phyloP scores from a whole-genome alignment of 2,113 vertebrate species.

The Dipodomys merriami region DNA sequence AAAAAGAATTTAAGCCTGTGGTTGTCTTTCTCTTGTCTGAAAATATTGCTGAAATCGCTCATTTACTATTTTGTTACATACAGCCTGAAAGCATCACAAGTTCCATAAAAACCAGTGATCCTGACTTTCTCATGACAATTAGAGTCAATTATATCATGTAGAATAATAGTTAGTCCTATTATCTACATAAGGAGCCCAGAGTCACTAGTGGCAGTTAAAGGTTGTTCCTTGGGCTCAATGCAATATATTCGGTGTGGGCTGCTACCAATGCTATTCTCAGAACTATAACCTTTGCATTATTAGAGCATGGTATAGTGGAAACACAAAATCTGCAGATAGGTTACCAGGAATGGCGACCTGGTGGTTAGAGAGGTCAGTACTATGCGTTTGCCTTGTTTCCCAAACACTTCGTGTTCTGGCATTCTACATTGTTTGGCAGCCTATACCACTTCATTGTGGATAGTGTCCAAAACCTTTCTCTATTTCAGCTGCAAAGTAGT shows the following conservation, averaged over 20 bases:
- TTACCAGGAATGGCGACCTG: not conserved
- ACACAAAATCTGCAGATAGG: not conserved
- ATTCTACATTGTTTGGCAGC: not conserved
- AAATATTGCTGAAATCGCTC: not conserved
- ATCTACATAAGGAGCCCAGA: not conserved
- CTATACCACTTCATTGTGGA: not conserved
- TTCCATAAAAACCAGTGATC: not conserved
- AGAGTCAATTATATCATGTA: not conserved
- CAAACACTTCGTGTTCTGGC: too few relatives aligned
- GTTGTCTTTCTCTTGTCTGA: not conserved
- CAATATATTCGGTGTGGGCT: not conserved
- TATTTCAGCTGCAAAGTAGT: not conserved
- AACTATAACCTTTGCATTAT: not conserved
- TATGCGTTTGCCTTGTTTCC: not conserved
- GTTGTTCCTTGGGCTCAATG: not conserved
- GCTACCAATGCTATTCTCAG: not conserved
- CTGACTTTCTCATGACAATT: not conserved
- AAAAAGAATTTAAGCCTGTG: too few relatives aligned
- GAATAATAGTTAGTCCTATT: not conserved
- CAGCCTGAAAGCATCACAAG: not conserved
- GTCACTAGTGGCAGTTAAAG: not conserved
- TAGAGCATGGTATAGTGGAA: not conserved
- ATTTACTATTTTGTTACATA: not conserved
- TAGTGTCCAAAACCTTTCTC: not conserved
- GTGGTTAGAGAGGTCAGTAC: not conserved